Evolutionary conservation across 2,797 vertebrate genomes (phyloP).

Genomic region (Dryobates pubescens): DNA sequence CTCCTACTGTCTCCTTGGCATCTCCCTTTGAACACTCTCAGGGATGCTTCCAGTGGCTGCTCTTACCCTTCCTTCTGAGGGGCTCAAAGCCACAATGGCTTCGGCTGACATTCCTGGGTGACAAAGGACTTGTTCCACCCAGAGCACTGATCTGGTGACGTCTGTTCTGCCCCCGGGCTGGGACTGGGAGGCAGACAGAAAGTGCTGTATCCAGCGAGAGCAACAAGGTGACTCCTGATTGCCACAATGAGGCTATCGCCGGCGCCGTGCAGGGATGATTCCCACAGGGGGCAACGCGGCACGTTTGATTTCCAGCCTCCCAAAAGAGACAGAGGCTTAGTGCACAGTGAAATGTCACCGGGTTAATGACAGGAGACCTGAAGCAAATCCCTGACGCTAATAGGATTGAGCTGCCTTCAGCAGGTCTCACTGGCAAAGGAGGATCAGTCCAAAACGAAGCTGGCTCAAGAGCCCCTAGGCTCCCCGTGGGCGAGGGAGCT

Average conservation of each 20-base stretch:
- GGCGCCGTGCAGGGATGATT: neutral
- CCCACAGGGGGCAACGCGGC: neutral
- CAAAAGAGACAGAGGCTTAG: slow-evolving; percentile 7
- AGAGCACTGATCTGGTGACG: neutral
- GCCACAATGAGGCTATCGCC: fast-evolving
- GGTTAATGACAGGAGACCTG: slow-evolving; percentile 24
- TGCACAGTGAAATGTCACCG: neutral
- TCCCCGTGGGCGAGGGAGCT: neutral
- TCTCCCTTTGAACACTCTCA: neutral
- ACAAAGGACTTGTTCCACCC: neutral
- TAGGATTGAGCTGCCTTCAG: slow-evolving; percentile 41
- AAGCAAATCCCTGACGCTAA: slow-evolving; percentile 47
- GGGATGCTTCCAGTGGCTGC: neutral
- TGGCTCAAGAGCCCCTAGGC: neutral
- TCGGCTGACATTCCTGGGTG: neutral
- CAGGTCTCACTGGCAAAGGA: neutral
- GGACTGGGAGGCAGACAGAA: neutral
- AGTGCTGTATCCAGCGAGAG: neutral
- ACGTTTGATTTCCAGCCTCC: neutral
- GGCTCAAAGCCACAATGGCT: neutral
- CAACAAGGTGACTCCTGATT: slow-evolving; percentile 35
- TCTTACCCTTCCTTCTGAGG: neutral
- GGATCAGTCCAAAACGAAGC: neutral
- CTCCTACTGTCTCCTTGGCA: neutral
- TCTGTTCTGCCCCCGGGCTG: neutral